Evolutionary conservation across 2,113 vertebrate genomes (phyloP).

Genomic region (Gorsachius goisagi): DNA sequence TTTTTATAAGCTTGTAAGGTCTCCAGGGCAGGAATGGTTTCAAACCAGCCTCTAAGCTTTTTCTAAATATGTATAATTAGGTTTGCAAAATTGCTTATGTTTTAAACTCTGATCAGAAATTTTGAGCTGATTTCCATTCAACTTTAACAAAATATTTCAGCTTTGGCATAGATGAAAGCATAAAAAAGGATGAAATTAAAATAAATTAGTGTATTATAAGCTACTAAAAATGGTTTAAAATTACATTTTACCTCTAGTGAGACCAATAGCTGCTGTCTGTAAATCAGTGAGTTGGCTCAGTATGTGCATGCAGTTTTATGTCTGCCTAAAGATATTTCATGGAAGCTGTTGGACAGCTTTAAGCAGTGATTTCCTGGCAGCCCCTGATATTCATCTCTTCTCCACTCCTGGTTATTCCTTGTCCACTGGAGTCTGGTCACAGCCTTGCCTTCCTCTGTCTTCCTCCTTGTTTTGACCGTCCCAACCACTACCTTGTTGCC

Average conservation of each 20-base stretch:
- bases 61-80: constrained; percentile 17
- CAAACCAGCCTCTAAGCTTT: neutral
- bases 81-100: constrained; percentile 13
- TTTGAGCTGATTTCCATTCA: constrained; percentile 12
- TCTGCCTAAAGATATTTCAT: neutral
- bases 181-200: neutral
- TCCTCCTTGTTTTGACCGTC: neutral
- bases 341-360: neutral
- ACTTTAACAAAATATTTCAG: constrained; percentile 11
- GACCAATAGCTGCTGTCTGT: neutral
- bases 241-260: neutral
- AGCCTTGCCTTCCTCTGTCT: neutral
- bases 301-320: neutral
- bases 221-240: neutral
- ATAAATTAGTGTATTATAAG: neutral
- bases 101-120: constrained; percentile 6
- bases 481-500: neutral
- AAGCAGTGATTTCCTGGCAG: neutral
- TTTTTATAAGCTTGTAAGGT: constrained; percentile 32
- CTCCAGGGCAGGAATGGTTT: neutral
- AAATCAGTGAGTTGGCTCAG: neutral
- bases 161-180: neutral
- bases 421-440: neutral
- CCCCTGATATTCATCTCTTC: neutral
- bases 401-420: neutral